These are phyloP conservation scores for Falco concolor DNA, from an alignment of 2,797 vertebrate species.

Conservation along the genomic window DNA sequence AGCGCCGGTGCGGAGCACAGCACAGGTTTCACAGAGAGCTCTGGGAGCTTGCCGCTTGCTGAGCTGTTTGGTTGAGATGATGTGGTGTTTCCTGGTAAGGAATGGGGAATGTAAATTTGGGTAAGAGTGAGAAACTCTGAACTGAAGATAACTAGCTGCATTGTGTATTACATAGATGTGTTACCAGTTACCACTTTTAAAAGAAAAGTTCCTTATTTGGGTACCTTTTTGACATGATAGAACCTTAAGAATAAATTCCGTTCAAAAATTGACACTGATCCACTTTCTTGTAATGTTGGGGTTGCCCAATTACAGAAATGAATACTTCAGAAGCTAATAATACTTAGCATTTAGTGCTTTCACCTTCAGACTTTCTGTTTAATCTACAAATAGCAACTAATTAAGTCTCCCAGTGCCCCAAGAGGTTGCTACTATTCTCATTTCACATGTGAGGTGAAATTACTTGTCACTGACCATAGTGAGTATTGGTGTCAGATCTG, in stretches of 20 bases:
- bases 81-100: background rate
- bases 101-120: background rate
- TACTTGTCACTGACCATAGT: background rate
- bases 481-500: background rate
- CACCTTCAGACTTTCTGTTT: constrained; percentile 8
- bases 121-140: background rate
- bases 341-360: background rate
- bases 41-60: background rate
- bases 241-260: background rate
- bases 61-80: background rate
- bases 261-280: background rate
- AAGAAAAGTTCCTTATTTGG: background rate
- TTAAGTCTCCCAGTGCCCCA: background rate
- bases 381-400: constrained; percentile 44
- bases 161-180: background rate
- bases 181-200: background rate
- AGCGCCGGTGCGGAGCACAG: fast-evolving
- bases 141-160: background rate
- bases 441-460: background rate
- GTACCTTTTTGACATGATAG: background rate
- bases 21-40: background rate
- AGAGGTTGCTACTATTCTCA: background rate
- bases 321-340: constrained; percentile 9
- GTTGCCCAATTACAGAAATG: background rate
- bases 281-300: background rate